Base-by-base conservation (phyloP, 2,888 invertebrate species). In the Didymodactylos carnosus region DNA sequence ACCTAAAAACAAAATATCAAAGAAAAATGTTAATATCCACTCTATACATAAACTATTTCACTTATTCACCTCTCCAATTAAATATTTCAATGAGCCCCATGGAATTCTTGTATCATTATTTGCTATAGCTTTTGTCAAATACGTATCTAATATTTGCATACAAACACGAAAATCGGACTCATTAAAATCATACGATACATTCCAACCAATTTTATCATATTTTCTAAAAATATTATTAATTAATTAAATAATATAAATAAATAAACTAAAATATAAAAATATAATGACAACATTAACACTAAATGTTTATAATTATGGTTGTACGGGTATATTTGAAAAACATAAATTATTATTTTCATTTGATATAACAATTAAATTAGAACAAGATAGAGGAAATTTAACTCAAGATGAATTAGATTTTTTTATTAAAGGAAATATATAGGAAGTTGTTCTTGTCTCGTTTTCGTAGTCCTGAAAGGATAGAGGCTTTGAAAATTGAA, bases 181-280 rank as follows among this genome's bases (percentile, higher is more conserved):
- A 83, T 91, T 92, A 84, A 94, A 94, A 84, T 94, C 93, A 82
- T 94, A 94, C 72, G 88, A 87, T 77, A 93, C 91, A 82, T 94
- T 94, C 92, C 93, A 94, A 1, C 94, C 94, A 75, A 93, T 89
- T 84, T 93, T 93, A 80, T 90, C 92, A 82, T 93, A 94, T 81
- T 92, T 92, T 77, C 92, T n/a, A n/a, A n/a, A n/a, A n/a, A n/a
- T n/a, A n/a, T n/a, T n/a, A n/a, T n/a, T n/a, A n/a, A n/a, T n/a
- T n/a, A n/a, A n/a, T n/a, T n/a, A n/a, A n/a, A n/a, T n/a, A n/a
- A n/a, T n/a, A n/a, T n/a, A n/a, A n/a, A n/a, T n/a, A n/a, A n/a
- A n/a, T n/a, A n/a, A n/a, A n/a, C n/a, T n/a, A n/a, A n/a, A n/a
- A n/a, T n/a, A n/a, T n/a, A 84, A 83, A 51, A 93, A 92, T 80